phyloP scores from a whole-genome alignment of 2,113 vertebrate species.

The Esox niger region DNA sequence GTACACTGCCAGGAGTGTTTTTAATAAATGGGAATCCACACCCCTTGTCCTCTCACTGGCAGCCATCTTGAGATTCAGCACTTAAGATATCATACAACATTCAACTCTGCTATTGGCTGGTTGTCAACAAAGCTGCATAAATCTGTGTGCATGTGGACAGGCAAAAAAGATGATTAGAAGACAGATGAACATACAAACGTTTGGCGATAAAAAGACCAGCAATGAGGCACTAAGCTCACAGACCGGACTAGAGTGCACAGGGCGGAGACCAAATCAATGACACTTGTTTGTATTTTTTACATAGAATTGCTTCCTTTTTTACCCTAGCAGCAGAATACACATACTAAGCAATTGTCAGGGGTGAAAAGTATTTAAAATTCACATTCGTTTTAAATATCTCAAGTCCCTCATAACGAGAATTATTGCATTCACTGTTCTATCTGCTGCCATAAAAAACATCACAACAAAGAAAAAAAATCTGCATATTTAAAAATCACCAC shows the following conservation, averaged over 20 bases:
- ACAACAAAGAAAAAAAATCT: constrained; percentile 42
- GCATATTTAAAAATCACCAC: constrained; percentile 67
- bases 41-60: background rate
- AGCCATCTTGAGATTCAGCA: background rate
- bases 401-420: constrained; percentile 61
- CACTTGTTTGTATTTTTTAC: constrained; percentile 43
- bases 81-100: background rate
- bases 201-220: constrained; percentile 39
- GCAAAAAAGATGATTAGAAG: background rate
- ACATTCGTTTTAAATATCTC: constrained; percentile 67
- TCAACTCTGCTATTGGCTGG: background rate
- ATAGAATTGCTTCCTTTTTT: constrained; percentile 41
- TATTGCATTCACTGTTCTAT: constrained; percentile 72
- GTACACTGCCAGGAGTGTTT: background rate
- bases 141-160: background rate
- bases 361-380: constrained; percentile 52
- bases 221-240: constrained; percentile 60
- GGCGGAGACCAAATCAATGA: constrained; percentile 53
- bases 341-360: constrained; percentile 55
- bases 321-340: constrained; percentile 63
- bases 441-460: constrained; percentile 48
- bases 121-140: background rate
- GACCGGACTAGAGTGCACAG: constrained; percentile 47
- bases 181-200: constrained; percentile 5
- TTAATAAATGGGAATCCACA: background rate